Evolutionary conservation across 2,113 vertebrate species (phyloP), one percentile per base, ranked within the genome.

Genomic region (Psittacara wagleri): DNA sequence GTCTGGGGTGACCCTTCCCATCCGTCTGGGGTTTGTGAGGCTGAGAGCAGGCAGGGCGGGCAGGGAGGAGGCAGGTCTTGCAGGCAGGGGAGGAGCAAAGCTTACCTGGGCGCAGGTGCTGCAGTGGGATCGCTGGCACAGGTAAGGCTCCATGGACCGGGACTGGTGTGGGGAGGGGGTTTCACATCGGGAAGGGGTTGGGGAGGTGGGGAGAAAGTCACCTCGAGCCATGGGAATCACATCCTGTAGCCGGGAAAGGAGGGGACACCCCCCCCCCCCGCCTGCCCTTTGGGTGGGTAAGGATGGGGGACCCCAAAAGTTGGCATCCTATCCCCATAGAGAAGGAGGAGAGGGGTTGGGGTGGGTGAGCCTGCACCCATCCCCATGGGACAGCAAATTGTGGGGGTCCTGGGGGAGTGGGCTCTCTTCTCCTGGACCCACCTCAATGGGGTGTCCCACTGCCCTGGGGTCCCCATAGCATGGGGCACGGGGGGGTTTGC

Each of bases 51-150:
- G 20, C 46, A 35, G 83, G 66, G 80, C 64, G 15, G 79, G 61
- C 49, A 35, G 84, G 91, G 61, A 88, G 88, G 88, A 78, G 73
- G 76, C 49, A 33, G 43, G 67, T 12, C 67, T 28, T 6, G 8
- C n/a, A 1, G 81, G 85, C 76, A 84, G 95, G 93, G 96, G 96
- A 91, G 96, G 96, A 96, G 96, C 94, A 24, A 9, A 3, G 76
- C 18, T 69, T 68, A 86, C 86, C 88, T 90, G 95, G 82, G n/a
- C 16, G 3, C 90, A 94, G 92, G 94, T 83, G 44, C 64, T 11
- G 57, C 75, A 24, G 43, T 10, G 1, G 70, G 63, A 86, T 49
- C 90, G 4, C 5, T 11, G 1, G 16, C n/a, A 4, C 84, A 83
- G 94, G 96, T 96, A 93, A 62, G 54, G 62, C 39, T 82, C 41